Conservation (phyloP, 2,888 invertebrate genomes). For the Tridacna gigas region DNA sequence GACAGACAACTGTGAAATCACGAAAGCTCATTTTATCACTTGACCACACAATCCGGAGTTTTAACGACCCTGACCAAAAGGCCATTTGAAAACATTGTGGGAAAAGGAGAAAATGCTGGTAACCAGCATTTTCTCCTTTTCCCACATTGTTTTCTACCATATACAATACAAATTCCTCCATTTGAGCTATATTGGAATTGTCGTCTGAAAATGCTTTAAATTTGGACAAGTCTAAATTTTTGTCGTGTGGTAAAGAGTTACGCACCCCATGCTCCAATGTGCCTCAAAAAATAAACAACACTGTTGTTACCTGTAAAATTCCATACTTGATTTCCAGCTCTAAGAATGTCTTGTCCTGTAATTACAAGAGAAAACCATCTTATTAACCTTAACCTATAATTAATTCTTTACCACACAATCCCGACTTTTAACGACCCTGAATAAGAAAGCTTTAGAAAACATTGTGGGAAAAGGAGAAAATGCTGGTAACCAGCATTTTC, state of each 20-base stretch:
- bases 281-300: background rate
- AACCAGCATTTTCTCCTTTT: background rate
- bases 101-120: no score
- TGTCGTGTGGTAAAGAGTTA: no score
- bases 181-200: no score
- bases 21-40: no score
- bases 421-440: background rate
- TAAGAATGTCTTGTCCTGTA: conserved; percentile 93
- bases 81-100: no score
- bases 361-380: conserved; percentile 35
- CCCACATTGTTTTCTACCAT: background rate
- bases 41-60: no score
- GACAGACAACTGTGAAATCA: no score
- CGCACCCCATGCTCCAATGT: background rate
- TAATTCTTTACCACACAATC: no score
- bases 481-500: conserved; percentile 1
- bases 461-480: background rate
- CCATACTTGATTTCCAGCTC: conserved; percentile 98
- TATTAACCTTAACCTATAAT: background rate
- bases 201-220: background rate
- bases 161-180: no score
- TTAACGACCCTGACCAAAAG: no score
- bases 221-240: background rate
- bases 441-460: background rate
- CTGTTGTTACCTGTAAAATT: conserved; percentile 91